phyloP scores from a whole-genome alignment of 2,797 vertebrate genomes.

The Trichosurus vulpecula region DNA sequence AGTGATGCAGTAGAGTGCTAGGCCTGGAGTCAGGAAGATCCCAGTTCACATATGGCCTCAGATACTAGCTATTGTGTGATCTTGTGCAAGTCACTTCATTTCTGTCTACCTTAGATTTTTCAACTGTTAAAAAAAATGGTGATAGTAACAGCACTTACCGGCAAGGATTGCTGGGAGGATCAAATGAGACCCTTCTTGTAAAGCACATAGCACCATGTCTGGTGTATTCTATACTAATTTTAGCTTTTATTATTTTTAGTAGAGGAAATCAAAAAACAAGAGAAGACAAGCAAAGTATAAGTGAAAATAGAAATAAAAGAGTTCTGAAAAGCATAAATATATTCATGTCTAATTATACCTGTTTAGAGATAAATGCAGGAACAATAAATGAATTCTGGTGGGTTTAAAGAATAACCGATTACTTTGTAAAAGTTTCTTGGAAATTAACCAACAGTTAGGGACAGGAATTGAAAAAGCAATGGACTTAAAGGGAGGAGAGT shows the following conservation, averaged over 20 bases:
- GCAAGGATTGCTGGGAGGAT: neutral
- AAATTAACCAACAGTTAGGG: neutral
- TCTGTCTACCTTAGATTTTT: neutral
- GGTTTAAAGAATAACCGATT: neutral
- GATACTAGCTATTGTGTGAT: neutral
- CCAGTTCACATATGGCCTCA: neutral
- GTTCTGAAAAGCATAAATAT: conserved; percentile 33
- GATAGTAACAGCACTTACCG: neutral
- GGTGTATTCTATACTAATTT: neutral
- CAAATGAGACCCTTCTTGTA: neutral
- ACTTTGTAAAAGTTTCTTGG: neutral
- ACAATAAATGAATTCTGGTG: neutral
- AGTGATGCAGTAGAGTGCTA: neutral
- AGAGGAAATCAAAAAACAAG: conserved; percentile 67
- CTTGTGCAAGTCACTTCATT: neutral
- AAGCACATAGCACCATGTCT: neutral
- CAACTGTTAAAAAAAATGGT: neutral
- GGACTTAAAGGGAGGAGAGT: neutral
- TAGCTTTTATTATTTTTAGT: conserved; percentile 41
- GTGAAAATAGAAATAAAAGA: conserved; percentile 65
- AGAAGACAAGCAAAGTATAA: conserved; percentile 68
- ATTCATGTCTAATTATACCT: conserved; percentile 39
- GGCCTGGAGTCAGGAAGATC: neutral
- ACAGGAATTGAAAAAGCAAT: neutral
- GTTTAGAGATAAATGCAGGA: conserved; percentile 12